Base-by-base conservation (phyloP, 2,888 invertebrate species). In the Liodrosophila aerea region DNA sequence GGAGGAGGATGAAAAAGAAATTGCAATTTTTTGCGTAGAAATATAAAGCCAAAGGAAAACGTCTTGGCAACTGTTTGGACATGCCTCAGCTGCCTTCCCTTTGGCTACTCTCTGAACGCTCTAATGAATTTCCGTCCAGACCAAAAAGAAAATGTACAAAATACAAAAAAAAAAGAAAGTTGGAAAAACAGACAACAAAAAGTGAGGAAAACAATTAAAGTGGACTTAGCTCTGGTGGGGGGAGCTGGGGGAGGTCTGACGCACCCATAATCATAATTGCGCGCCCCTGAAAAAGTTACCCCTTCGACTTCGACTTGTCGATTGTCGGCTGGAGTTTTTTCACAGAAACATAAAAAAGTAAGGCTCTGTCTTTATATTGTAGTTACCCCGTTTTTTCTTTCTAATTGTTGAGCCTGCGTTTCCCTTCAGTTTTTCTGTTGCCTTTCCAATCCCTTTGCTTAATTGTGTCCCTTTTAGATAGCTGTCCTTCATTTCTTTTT, bases 61-160 rank as follows among this genome's bases (percentile, higher is more conserved):
- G 83, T 82, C 78, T 85, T 84, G 73, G 69, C 65, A 82, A 74
- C 73, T 65, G 65, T 86, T 86, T 86, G 86, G 22, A 86, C 78
- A 81, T 72, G 78, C 66, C 46, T 46, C 50, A 47, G 52, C 34
- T 60, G 52, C 66, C 75, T 60, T 56, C 66, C 75, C 58, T 60
- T 66, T 49, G 72, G 61, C 70, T 64, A 56, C 72, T 4, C 22
- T 22, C 22, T 64, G 76, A 75, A 71, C 57, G 82, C 85, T 82
- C 86, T 82, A 82, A 82, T 82, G 81, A 82, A 86, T 82, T 81
- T 84, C 85, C 82, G 81, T 76, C 77, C 85, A 82, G 65, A 59
- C 64, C 44, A 65, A 62, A 61, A 64, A 68, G 74, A 58, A 58
- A 75, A 51, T 63, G 71, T 69, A 70, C 74, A 78, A 50, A 60